phyloP scores from a whole-genome alignment of 2,797 vertebrate species.

The Ibycter americanus region DNA sequence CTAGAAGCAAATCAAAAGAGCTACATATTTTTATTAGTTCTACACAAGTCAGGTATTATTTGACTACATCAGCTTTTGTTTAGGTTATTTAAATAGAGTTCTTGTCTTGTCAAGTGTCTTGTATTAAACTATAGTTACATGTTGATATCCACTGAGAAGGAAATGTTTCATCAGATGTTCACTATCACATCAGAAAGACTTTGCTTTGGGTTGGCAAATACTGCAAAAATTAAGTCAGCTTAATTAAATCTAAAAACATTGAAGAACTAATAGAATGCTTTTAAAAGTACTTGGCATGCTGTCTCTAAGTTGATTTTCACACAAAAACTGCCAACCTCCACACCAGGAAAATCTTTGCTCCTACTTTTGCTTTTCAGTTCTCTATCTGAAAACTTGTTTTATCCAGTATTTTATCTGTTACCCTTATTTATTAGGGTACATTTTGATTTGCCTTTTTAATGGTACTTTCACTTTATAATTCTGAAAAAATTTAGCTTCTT shows the following conservation, averaged over 20 bases:
- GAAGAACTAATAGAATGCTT: background rate
- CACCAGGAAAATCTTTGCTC: background rate
- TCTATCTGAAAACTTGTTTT: background rate
- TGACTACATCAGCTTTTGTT: background rate
- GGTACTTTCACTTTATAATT: background rate
- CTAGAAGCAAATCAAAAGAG: background rate
- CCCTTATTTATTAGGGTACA: background rate
- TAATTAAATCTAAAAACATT: background rate
- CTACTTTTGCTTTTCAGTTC: background rate
- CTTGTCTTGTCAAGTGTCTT: background rate
- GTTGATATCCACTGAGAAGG: background rate
- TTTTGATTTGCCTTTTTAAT: background rate
- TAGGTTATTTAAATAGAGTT: background rate
- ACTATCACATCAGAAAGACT: background rate
- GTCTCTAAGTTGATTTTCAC: background rate
- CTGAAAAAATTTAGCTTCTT: no score
- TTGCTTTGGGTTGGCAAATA: background rate
- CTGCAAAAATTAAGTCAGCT: background rate
- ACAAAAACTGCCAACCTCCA: background rate
- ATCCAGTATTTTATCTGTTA: background rate
- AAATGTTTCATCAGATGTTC: slow-evolving; percentile 8
- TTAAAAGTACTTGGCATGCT: background rate
- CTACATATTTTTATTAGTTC: background rate
- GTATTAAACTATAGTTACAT: background rate
- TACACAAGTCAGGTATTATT: background rate